Evolutionary conservation across 1,140 invertebrate genomes (phyloP), one percentile per base, ranked within the genome.

Genomic region (Drosophila elegans): DNA sequence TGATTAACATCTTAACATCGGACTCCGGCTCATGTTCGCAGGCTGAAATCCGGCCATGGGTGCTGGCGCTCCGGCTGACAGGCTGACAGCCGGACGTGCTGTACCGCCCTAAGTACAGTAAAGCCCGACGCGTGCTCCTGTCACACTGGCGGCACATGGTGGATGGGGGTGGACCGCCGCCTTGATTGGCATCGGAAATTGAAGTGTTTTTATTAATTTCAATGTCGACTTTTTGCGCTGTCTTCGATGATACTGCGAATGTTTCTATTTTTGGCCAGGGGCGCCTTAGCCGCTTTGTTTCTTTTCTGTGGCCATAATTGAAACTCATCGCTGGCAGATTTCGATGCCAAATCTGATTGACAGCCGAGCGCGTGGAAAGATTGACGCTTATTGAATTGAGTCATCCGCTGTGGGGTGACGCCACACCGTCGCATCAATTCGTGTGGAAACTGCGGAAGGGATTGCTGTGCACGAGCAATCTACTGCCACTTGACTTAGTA

Each of bases 331-430:
- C 51, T 63, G 66, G 72, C 71, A 77, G 66, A 83, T 81, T 86
- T 76, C 57, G 46, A 77, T 74, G 57, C 77, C 53, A 34, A 62
- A 62, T 44, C 68, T 88, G 83, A 88, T 84, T 89, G 84, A 89
- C 84, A 89, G 80, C 16, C 44, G 57, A 51, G 61, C 54, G 52
- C 49, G 52, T 60, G 54, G 42, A 64, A 51, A 56, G 79, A 86
- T 89, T 88, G 80, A 80, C 78, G 84, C 84, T 89, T 89, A 89
- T 89, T 89, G 80, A 90, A 89, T 90, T 89, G 74, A 52, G 73
- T 78, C 56, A 60, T 73, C 55, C 64, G 29, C 16, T 10, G 39
- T 12, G 32, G 68, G 29, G 60, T 38, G 46, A 21, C 42, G 39
- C 10, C 45, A 48, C 36, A 78, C 63, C 74, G 79, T 82, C 74